Percentiles rank a stretch among this genome's conserved stretches.
phyloP scores from a whole-genome alignment of 2,113 vertebrate species.

The Melospiza melodia region DNA sequence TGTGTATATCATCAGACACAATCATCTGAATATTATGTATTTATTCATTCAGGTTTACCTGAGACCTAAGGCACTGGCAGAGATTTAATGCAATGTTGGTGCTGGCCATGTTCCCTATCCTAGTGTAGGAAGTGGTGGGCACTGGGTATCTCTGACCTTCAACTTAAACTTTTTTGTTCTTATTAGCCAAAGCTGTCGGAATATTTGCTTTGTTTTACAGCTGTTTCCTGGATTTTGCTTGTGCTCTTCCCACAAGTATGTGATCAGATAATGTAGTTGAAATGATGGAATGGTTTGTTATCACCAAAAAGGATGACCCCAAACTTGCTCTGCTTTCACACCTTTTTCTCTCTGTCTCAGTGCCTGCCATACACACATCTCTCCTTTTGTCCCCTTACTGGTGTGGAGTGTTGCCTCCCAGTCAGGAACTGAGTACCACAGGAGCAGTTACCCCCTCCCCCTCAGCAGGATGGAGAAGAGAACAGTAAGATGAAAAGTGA shows the following conservation, averaged over 20 bases:
- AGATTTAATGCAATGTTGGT: background rate
- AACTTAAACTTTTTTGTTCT: background rate
- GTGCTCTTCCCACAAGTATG: background rate
- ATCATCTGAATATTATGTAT: background rate
- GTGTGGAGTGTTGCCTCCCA: background rate
- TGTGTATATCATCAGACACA: background rate
- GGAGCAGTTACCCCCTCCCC: background rate
- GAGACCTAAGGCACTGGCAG: background rate
- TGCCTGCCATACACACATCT: background rate
- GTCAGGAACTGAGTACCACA: background rate
- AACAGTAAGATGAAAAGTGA: background rate
- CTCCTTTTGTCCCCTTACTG: background rate
- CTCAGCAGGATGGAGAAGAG: background rate
- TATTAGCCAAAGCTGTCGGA: background rate
- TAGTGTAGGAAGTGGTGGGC: background rate
- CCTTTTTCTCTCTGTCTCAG: background rate
- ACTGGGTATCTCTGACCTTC: background rate
- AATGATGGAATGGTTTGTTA: background rate
- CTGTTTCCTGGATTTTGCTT: background rate
- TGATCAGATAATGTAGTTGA: background rate
- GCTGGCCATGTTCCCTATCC: background rate
- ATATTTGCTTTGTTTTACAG: background rate
- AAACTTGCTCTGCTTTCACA: background rate
- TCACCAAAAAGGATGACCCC: background rate
- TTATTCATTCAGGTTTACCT: background rate